Conservation (phyloP, 2,888 invertebrate species). For the Labia minor region DNA sequence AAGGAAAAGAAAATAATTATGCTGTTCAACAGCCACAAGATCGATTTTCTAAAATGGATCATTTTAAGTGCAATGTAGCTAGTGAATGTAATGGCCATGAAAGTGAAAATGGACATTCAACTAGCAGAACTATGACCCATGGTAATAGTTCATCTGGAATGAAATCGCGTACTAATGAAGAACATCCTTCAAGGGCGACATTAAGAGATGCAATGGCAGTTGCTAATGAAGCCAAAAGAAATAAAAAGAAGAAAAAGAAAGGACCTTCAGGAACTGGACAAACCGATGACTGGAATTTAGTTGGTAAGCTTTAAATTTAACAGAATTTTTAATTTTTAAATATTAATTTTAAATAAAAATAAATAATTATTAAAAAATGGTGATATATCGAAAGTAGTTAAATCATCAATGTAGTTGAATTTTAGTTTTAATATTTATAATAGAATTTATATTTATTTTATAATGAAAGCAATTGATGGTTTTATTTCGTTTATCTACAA, state of each 20-base stretch:
- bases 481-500: no score
- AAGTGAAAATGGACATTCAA: not conserved
- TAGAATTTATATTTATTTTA: no score
- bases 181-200: not conserved
- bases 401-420: no score
- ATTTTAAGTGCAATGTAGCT: not conserved
- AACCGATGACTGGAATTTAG: slow-evolving; percentile 28
- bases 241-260: slow-evolving; percentile 29
- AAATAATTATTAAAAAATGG: no score
- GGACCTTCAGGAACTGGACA: slow-evolving; percentile 25
- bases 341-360: no score
- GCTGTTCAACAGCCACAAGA: not conserved
- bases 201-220: slow-evolving; percentile 19
- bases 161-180: not conserved
- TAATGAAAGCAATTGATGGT: no score
- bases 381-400: no score
- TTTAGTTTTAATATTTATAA: no score
- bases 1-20: slow-evolving; percentile 25
- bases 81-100: slow-evolving; percentile 8
- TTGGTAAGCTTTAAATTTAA: slow-evolving; percentile 25
- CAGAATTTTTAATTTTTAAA: not conserved
- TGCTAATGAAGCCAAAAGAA: slow-evolving; percentile 28
- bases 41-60: not conserved
- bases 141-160: not conserved
- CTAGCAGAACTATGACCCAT: not conserved